A percentile compares a stretch with the other conserved stretches of the same genome.
Conservation (phyloP, 2,888 invertebrate species). For the Nephrotoma flavescens region DNA sequence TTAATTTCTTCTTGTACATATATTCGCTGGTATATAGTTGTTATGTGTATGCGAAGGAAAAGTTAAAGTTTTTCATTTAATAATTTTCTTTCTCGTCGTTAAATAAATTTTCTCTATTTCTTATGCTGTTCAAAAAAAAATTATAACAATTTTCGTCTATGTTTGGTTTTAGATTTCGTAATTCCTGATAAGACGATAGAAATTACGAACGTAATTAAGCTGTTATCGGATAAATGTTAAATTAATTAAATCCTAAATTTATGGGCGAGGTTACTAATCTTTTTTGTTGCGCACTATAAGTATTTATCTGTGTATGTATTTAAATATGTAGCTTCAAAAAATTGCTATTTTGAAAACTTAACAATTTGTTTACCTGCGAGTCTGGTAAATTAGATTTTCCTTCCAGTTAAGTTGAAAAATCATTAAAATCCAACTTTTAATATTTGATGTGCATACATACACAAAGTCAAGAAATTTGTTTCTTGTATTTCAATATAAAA, state of each 20-base stretch:
- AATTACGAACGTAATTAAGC: not conserved
- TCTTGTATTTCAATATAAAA: not conserved
- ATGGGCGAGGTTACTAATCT: not conserved
- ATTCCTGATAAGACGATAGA: not conserved
- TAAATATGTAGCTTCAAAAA: not conserved
- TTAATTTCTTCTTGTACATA: not conserved
- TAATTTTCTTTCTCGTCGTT: not conserved
- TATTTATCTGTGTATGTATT: no score
- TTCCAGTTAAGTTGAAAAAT: not conserved
- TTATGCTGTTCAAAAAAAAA: not conserved
- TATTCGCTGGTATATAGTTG: not conserved
- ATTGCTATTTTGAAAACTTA: not conserved
- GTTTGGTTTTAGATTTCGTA: not conserved
- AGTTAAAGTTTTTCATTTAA: not conserved
- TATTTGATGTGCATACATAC: not conserved
- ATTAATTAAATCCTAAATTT: not conserved
- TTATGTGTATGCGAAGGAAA: not conserved
- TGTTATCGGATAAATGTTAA: not conserved
- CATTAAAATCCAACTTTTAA: not conserved
- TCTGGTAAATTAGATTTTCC: not conserved
- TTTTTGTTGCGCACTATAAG: not conserved
- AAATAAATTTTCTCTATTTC: not conserved
- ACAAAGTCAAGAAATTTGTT: not conserved
- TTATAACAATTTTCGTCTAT: not conserved
- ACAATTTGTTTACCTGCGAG: not conserved